Evolutionary conservation across 2,888 invertebrate genomes (phyloP).

Genomic region (Limnephilus auricula): DNA sequence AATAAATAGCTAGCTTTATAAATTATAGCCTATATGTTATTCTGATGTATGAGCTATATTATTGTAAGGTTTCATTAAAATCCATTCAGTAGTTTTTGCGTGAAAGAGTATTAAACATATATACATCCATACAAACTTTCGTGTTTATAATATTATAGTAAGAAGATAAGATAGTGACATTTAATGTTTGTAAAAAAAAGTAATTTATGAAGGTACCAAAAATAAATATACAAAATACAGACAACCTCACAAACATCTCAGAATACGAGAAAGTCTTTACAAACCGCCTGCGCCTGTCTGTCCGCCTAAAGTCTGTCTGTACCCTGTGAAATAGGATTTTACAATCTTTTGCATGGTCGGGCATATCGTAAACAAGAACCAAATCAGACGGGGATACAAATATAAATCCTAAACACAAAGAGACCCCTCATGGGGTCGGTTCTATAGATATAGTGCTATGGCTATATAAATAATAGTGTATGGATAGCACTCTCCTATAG

Average conservation of each 20-base stretch:
- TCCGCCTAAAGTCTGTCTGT: not conserved
- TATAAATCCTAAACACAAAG: conserved; percentile 30
- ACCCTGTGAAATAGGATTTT: conserved; percentile 24
- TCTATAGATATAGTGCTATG: conserved; percentile 47
- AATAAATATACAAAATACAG: not conserved
- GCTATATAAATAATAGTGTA: not conserved
- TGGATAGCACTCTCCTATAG: not conserved
- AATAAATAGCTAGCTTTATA: too few species aligned
- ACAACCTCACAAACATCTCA: not conserved
- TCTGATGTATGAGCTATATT: too few species aligned
- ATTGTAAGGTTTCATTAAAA: too few species aligned
- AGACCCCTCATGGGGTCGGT: conserved; percentile 30
- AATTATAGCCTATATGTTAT: too few species aligned
- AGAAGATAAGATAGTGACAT: too few species aligned
- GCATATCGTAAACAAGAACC: conserved; percentile 32
- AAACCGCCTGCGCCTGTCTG: not conserved
- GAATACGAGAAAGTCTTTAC: not conserved
- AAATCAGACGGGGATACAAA: conserved; percentile 31
- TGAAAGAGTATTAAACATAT: too few species aligned
- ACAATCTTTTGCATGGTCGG: conserved; percentile 25
- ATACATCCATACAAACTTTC: too few species aligned
- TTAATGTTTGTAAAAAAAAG: too few species aligned
- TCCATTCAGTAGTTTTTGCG: too few species aligned
- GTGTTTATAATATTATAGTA: too few species aligned
- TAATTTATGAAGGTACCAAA: not conserved